Evolutionary conservation across 2,888 invertebrate genomes (phyloP), one percentile per base, ranked within the genome.

Genomic region (Drosophila bunnanda): DNA sequence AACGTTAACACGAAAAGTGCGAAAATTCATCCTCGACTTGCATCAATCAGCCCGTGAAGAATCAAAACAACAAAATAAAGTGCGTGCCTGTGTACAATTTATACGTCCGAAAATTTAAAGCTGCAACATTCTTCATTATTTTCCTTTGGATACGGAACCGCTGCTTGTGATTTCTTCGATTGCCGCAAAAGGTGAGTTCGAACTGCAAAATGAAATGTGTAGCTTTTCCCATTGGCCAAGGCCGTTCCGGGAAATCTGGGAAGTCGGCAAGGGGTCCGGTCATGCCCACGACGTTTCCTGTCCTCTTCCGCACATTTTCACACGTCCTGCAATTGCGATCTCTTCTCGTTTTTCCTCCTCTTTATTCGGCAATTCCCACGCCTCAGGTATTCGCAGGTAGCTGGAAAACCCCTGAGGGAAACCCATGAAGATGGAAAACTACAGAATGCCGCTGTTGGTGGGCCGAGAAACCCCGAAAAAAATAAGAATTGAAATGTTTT

Each of bases 241-340:
- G 70, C 48, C 70, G 28, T 56, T 68, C 56, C 46, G 46, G 55
- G 68, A 50, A 68, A 30, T 30, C 56, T 22, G 39, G 41, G 56
- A 50, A 68, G 30, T 25, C 68, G 28, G 41, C 41, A 17, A 48
- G 62, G 30, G 64, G 62, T 64, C 64, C 25, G 25, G 62, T 64
- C 48, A 41, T 48, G 64, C 64, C 55, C 70, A 48, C 78, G 75
- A 43, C 78, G 76, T 82, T 80, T 83, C 82, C 82, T 76, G 78
- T 52, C 32, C 15, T 78, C 78, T 82, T 88, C 78, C 76, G 75
- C 61, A 71, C 79, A 82, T 79, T 76, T 88, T 79, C 83, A 82
- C 86, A 83, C 88, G 88, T 84, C 54, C 72, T 77, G 67, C 82
- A 84, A 84, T 87, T 82, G 82, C 82, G 77, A 77, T 87, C 69